Evolutionary conservation across 2,113 vertebrate genomes (phyloP), one percentile per base, ranked within the genome.

Genomic region (Nematolebias whitei): DNA sequence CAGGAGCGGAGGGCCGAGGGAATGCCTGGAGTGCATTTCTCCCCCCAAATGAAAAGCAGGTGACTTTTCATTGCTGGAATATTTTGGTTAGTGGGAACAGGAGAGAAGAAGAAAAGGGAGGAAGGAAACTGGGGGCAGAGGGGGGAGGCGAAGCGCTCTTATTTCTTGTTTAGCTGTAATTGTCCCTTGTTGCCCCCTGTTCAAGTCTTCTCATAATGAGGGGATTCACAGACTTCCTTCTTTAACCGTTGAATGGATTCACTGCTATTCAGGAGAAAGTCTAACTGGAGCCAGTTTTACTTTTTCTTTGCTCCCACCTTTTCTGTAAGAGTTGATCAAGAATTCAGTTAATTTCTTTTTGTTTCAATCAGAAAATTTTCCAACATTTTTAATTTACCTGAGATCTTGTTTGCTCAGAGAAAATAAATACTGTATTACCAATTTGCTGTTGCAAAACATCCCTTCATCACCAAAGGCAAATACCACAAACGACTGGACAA

Each of bases 21-120:
- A 92, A 91, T 88, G 89, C 89, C 87, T 86, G 78, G 84, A 81
- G 88, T 88, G 73, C 80, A 74, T 13, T 63, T 77, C 63, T 10
- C 5, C 62, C 80, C 71, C 70, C 61, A 92, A 93, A 92, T 93
- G 86, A 90, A 90, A 92, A 93, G 88, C 92, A 93, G 91, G 89
- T 92, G 91, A 93, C 88, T 79, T 71, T 85, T 87, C 79, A 83
- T 78, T 87, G 86, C 79, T 38, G 60, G 78, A 64, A 56, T 62
- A 41, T 63, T n/a, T 85, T 56, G 76, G 75, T 60, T 63, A 74
- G 74, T 79, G 78, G 85, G 83, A 85, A 83, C 70, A 12, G 14
- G 67, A 76, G 86, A 84, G 75, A n/a, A 59, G 66, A 82, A 85
- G 78, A 83, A 83, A 85, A 63, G 66, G 35, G 59, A 83, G 73